Conservation (phyloP, 2,888 invertebrate species). For the Pseudococcus longispinus region DNA sequence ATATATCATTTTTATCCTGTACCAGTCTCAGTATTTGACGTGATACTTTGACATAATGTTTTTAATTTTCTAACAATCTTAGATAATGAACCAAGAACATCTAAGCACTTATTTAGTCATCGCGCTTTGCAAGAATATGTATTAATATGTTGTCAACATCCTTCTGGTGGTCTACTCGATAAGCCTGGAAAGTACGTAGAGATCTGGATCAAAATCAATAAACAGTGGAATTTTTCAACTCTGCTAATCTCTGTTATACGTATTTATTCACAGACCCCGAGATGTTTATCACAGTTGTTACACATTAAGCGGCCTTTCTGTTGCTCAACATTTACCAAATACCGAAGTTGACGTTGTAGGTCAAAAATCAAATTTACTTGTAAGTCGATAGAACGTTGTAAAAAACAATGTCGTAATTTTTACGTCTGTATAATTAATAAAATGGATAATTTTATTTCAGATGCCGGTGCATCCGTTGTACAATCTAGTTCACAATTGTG, state of each 20-base stretch:
- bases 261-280: slow-evolving; percentile 68
- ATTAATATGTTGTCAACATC: slow-evolving; percentile 88
- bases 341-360: slow-evolving; percentile 52
- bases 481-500: slow-evolving; percentile 77
- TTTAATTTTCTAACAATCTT: background rate
- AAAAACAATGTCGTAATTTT: background rate
- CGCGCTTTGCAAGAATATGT: slow-evolving; percentile 93
- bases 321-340: slow-evolving; percentile 77
- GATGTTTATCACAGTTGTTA: slow-evolving; percentile 99
- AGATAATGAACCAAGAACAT: slow-evolving; percentile 59
- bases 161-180: slow-evolving; percentile 87
- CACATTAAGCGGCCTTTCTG: slow-evolving; percentile 89
- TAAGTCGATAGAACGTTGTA: background rate
- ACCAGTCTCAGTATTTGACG: too few relatives aligned
- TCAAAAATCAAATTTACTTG: slow-evolving; percentile 53
- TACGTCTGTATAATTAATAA: background rate
- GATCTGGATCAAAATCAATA: background rate
- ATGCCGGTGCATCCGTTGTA: slow-evolving; percentile 80
- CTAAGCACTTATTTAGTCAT: slow-evolving; percentile 78
- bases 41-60: background rate
- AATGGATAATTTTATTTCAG: slow-evolving; percentile 63
- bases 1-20: background rate
- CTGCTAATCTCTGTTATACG: background rate
- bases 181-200: slow-evolving; percentile 72
- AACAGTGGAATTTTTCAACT: background rate